phyloP scores from a whole-genome alignment of 2,797 vertebrate genomes.

The Crypturellus tataupa region DNA sequence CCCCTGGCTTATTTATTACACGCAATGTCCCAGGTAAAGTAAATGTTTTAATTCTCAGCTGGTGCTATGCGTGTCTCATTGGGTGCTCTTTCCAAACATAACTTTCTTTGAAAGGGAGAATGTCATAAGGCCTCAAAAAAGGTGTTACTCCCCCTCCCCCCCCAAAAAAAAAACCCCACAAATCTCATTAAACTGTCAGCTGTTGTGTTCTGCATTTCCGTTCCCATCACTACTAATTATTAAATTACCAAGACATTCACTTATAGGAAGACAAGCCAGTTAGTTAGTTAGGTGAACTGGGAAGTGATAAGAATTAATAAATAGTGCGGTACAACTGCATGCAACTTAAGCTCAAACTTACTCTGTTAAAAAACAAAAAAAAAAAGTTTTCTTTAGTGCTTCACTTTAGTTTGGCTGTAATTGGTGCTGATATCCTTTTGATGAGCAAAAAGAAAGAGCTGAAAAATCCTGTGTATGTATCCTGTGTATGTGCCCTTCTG shows the following conservation, averaged over 20 bases:
- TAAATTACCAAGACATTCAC: conserved; percentile 42
- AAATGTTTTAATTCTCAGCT: conserved; percentile 44
- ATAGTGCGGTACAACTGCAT: neutral
- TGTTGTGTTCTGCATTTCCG: conserved; percentile 49
- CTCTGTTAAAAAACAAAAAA: neutral
- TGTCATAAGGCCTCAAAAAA: conserved; percentile 17
- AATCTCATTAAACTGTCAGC: conserved; percentile 64
- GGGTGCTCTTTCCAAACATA: conserved; percentile 31
- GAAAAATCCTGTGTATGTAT: neutral
- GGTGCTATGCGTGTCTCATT: neutral
- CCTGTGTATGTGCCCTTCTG: neutral
- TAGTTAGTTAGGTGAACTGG: neutral
- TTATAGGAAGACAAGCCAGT: conserved; percentile 32
- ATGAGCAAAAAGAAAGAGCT: neutral
- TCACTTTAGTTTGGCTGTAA: neutral
- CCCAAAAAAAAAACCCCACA: neutral
- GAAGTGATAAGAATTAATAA: conserved; percentile 26
- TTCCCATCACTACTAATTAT: conserved; percentile 60
- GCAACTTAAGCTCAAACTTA: neutral
- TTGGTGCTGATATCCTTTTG: neutral
- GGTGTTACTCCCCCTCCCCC: no score
- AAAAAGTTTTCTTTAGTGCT: neutral
- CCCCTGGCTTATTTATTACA: conserved; percentile 3
- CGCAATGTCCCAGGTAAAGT: neutral
- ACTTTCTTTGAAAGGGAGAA: neutral